A percentile compares a stretch with the other conserved stretches of the same genome.
These are phyloP conservation scores for Eupithecia inturbata DNA, from an alignment of 2,888 invertebrate genomes.

Conservation along the genomic window DNA sequence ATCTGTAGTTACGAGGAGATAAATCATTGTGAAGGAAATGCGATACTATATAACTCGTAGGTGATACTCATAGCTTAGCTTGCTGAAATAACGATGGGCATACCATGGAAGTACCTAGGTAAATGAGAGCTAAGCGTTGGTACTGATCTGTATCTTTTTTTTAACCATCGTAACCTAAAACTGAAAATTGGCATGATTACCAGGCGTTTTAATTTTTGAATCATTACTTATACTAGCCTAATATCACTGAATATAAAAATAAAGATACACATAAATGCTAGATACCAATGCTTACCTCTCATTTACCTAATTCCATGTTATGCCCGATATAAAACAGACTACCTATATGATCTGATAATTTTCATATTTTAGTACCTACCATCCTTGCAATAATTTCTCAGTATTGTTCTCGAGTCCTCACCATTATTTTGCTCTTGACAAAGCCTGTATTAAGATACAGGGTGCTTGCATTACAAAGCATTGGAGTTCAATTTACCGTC, in stretches of 20 bases:
- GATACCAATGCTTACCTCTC: neutral
- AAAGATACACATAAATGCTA: neutral
- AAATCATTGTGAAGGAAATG: constrained; percentile 16
- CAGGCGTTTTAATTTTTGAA: neutral
- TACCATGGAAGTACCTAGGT: too few relatives aligned
- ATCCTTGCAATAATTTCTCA: constrained; percentile 1
- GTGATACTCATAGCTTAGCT: neutral
- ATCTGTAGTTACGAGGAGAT: constrained; percentile 20
- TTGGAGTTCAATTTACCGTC: neutral
- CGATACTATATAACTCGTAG: neutral
- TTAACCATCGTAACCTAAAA: neutral
- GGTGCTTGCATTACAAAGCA: neutral
- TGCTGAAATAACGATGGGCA: neutral
- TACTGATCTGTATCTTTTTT: neutral
- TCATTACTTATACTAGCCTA: neutral
- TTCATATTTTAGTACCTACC: neutral
- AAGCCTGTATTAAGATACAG: neutral
- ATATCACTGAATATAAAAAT: neutral
- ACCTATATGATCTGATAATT: neutral
- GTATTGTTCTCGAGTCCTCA: neutral
- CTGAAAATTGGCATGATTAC: neutral
- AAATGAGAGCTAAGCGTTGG: neutral
- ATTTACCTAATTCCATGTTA: neutral
- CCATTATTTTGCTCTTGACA: neutral
- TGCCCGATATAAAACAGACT: neutral